Evolutionary conservation across 2,797 vertebrate species (phyloP).

Genomic region (Falco berigora): DNA sequence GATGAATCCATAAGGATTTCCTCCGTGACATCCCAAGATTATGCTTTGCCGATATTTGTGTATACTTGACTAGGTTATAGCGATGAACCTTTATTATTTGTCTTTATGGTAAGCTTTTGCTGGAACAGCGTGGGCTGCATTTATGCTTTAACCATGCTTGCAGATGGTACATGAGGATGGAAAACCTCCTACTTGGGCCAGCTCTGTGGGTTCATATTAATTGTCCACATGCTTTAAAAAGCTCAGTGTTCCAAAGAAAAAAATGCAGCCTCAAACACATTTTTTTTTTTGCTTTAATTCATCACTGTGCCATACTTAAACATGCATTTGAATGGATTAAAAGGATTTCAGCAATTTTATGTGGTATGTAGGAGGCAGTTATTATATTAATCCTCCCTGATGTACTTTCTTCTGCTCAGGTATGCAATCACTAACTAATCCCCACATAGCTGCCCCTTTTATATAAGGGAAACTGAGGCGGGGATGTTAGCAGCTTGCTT

Average conservation of each 20-base stretch:
- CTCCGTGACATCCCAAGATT: constrained; percentile 68
- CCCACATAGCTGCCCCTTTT: background rate
- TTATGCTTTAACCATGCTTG: background rate
- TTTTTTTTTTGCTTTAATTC: background rate
- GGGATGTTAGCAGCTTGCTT: background rate
- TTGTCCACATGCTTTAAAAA: background rate
- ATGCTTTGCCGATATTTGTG: constrained; percentile 76
- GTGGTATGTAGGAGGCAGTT: background rate
- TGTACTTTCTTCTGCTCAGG: background rate
- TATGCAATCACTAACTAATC: background rate
- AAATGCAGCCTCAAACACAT: background rate
- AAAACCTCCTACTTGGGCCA: background rate
- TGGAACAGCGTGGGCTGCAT: background rate
- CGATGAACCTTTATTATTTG: constrained; percentile 73
- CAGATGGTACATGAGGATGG: background rate
- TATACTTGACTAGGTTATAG: constrained; percentile 78
- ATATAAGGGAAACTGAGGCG: background rate
- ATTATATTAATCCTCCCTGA: background rate
- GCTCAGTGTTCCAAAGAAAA: background rate
- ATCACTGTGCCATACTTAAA: background rate
- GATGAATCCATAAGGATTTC: constrained; percentile 77
- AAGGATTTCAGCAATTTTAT: background rate
- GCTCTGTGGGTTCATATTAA: background rate
- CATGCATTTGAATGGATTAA: background rate
- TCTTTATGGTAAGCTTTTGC: constrained; percentile 72